Percentiles rank a stretch among this genome's conserved stretches.
Conservation (phyloP, 2,113 vertebrate species). For the Oenanthe melanoleuca region DNA sequence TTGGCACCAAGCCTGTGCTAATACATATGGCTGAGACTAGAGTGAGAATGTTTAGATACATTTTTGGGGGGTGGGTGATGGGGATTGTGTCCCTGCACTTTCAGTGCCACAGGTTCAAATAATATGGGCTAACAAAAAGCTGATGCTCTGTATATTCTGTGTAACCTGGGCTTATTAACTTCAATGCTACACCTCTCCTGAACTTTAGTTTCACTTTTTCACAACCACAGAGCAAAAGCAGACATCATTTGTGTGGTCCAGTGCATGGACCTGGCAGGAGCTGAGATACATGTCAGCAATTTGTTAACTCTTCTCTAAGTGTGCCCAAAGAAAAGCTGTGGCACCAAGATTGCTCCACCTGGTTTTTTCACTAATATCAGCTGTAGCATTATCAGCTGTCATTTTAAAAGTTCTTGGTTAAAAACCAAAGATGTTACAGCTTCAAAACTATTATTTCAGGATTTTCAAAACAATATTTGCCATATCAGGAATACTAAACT, state of each 20-base stretch:
- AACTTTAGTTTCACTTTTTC: neutral
- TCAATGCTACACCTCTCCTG: neutral
- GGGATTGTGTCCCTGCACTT: neutral
- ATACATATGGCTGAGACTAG: neutral
- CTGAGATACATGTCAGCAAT: rapidly evolving
- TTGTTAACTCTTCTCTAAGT: neutral
- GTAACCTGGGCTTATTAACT: neutral
- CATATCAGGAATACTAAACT: constrained; percentile 24
- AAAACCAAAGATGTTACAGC: constrained; percentile 30
- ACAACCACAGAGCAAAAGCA: neutral
- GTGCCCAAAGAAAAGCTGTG: neutral
- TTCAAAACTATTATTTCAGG: constrained; percentile 30
- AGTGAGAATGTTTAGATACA: neutral
- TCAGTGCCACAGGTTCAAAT: neutral
- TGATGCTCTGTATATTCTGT: neutral
- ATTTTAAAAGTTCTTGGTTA: constrained; percentile 59
- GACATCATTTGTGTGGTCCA: neutral
- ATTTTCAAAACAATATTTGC: constrained; percentile 45
- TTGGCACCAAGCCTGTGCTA: neutral
- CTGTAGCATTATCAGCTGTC: constrained; percentile 61
- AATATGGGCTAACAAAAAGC: neutral
- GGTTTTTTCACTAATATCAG: constrained; percentile 55
- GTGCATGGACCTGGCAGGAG: neutral
- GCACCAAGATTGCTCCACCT: neutral
- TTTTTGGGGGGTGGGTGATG: neutral